A percentile compares a stretch with the other conserved stretches of the same genome.
Conservation (phyloP, 2,888 invertebrate species). For the Ashinkailepas kermadecensis region DNA sequence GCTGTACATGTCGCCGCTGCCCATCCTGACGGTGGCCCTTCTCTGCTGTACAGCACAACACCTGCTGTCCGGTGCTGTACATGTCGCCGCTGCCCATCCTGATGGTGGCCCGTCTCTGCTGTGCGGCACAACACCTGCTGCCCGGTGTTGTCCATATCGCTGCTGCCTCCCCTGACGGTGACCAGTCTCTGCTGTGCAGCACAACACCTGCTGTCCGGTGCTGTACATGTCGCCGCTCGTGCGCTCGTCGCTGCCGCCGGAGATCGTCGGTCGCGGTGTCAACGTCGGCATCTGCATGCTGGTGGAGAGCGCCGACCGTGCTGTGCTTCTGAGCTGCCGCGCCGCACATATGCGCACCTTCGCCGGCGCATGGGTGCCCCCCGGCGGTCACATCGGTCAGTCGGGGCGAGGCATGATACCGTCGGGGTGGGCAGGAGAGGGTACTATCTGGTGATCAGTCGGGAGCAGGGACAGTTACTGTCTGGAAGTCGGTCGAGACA, state of each 20-base stretch:
- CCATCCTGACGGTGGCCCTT: too few relatives aligned
- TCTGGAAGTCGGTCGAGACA: too few relatives aligned
- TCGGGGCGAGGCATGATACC: slow-evolving; percentile 37
- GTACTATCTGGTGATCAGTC: not conserved
- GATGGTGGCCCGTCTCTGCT: too few relatives aligned
- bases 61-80: too few relatives aligned
- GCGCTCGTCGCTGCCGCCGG: slow-evolving; percentile 21
- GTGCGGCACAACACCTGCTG: too few relatives aligned
- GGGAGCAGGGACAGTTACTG: too few relatives aligned
- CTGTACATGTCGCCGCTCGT: slow-evolving; percentile 27
- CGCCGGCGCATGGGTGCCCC: slow-evolving; percentile 47
- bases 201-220: slow-evolving; percentile 32
- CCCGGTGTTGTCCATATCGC: too few relatives aligned
- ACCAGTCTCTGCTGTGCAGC: slow-evolving; percentile 24
- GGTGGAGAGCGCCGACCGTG: slow-evolving; percentile 42
- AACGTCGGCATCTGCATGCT: slow-evolving; percentile 37
- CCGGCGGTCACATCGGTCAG: slow-evolving; percentile 43
- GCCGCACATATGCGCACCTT: slow-evolving; percentile 43
- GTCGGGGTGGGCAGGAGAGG: not conserved
- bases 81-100: too few relatives aligned
- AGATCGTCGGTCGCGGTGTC: slow-evolving; percentile 27
- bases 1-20: too few relatives aligned
- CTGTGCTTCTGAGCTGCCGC: slow-evolving; percentile 43
- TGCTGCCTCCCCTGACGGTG: not conserved
- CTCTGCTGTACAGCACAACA: too few relatives aligned